Evolutionary conservation across 2,888 invertebrate species (phyloP).

Genomic region (Eremobia ochroleuca): DNA sequence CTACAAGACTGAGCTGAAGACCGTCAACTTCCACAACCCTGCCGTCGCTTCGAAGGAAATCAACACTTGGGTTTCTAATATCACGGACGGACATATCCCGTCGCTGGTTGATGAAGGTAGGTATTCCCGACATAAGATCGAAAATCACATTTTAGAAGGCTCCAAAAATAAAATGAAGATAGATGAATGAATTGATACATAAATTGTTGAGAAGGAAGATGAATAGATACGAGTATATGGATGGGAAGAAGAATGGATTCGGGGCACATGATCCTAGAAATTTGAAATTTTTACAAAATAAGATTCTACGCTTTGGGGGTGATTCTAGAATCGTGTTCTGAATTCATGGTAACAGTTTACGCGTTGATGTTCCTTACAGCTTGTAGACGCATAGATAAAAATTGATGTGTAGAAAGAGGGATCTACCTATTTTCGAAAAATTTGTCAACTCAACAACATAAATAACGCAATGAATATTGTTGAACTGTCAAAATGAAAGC

Average conservation of each 20-base stretch:
- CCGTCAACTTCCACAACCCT: conserved; percentile 92
- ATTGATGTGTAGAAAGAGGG: not conserved
- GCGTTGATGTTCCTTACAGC: not conserved
- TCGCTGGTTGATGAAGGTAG: conserved; percentile 92
- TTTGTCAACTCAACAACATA: too few relatives aligned
- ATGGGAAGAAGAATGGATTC: not conserved
- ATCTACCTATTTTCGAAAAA: not conserved
- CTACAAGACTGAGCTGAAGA: conserved; percentile 93
- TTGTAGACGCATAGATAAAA: not conserved
- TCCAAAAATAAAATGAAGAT: not conserved
- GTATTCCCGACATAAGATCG: conserved; percentile 11
- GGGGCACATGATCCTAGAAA: not conserved
- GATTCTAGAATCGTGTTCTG: not conserved
- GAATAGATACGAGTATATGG: too few relatives aligned
- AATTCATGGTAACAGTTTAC: not conserved
- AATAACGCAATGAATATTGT: too few relatives aligned
- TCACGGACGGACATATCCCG: conserved; percentile 94
- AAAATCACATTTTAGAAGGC: not conserved
- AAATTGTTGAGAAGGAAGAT: not conserved
- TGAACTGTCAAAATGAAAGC: too few relatives aligned
- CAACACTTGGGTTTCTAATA: conserved; percentile 95
- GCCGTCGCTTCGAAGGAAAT: conserved; percentile 91
- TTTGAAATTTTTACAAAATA: not conserved
- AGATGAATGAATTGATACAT: not conserved
- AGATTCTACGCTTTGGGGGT: not conserved